Evolutionary conservation across 1,140 invertebrate genomes (phyloP).

Genomic region (Drosophila gunungcola): DNA sequence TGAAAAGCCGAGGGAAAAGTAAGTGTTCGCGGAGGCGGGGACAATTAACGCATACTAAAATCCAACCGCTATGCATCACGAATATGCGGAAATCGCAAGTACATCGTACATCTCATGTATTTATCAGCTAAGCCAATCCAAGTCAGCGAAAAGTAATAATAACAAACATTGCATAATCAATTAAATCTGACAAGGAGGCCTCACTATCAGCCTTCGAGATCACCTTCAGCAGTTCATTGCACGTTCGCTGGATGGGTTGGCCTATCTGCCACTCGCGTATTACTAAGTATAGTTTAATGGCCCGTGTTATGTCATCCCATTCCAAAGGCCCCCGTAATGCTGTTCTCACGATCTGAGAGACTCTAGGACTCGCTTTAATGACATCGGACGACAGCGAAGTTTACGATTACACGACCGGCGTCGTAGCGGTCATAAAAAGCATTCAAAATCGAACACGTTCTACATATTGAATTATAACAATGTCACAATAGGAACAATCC

Average conservation of each 20-base stretch:
- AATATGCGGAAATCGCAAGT: conserved; percentile 38
- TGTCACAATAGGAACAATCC: conserved; percentile 45
- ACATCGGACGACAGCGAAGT: conserved; percentile 32
- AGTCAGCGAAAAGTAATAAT: conserved; percentile 25
- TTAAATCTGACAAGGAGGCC: conserved; percentile 43
- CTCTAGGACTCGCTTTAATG: conserved; percentile 43
- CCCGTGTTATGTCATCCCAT: conserved; percentile 46
- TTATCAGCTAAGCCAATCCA: conserved; percentile 10
- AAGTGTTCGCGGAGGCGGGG: conserved; percentile 1
- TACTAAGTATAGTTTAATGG: conserved; percentile 49
- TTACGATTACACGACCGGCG: conserved; percentile 45
- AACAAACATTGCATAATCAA: conserved; percentile 54
- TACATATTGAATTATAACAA: conserved; percentile 57
- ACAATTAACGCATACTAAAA: conserved; percentile 45
- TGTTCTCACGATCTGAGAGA: conserved; percentile 43
- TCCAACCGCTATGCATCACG: conserved; percentile 23
- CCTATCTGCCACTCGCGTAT: conserved; percentile 2
- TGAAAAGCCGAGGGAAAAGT: conserved; percentile 14
- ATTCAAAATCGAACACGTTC: conserved; percentile 58
- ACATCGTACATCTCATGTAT: conserved; percentile 14
- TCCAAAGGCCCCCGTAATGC: conserved; percentile 31
- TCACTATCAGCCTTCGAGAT: conserved; percentile 46
- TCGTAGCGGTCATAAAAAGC: conserved; percentile 25
- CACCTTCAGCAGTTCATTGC: conserved; percentile 58
- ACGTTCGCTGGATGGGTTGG: conserved; percentile 22